Conservation (phyloP, 2,113 vertebrate genomes). For the Oenanthe melanoleuca region DNA sequence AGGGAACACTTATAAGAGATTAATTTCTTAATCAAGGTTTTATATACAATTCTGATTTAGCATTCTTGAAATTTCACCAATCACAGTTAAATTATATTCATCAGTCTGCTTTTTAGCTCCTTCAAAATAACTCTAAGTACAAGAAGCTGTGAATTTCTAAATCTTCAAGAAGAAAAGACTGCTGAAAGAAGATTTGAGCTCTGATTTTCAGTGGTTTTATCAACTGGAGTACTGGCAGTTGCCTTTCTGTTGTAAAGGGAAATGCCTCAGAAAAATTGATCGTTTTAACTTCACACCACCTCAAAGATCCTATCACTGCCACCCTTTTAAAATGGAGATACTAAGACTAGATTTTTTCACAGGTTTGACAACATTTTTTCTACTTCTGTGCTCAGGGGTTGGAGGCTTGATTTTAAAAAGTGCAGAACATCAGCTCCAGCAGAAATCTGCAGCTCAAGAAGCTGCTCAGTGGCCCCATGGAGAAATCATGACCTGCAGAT, state of each 20-base stretch:
- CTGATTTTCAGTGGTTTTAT: neutral
- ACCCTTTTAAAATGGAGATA: neutral
- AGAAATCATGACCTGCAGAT: neutral
- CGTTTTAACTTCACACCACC: neutral
- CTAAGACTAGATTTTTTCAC: neutral
- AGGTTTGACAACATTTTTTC: neutral
- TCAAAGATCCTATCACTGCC: neutral
- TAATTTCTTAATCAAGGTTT: conserved; percentile 46
- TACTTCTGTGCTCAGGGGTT: neutral
- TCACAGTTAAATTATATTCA: conserved; percentile 41
- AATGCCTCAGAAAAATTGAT: neutral
- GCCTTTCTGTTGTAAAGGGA: neutral
- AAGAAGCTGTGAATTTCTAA: neutral
- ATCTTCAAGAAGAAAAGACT: neutral
- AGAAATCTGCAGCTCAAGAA: neutral
- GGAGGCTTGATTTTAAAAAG: neutral
- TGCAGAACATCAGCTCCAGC: neutral
- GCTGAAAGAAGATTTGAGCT: neutral
- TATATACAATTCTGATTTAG: conserved; percentile 28
- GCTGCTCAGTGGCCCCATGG: neutral
- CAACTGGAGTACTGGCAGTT: neutral
- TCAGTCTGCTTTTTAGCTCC: conserved; percentile 21
- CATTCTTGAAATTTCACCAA: conserved; percentile 30
- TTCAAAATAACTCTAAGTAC: conserved; percentile 13
- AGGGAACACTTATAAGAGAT: conserved; percentile 31